phyloP scores from a whole-genome alignment of 2,797 vertebrate species.

The Manis crassicaudata region DNA sequence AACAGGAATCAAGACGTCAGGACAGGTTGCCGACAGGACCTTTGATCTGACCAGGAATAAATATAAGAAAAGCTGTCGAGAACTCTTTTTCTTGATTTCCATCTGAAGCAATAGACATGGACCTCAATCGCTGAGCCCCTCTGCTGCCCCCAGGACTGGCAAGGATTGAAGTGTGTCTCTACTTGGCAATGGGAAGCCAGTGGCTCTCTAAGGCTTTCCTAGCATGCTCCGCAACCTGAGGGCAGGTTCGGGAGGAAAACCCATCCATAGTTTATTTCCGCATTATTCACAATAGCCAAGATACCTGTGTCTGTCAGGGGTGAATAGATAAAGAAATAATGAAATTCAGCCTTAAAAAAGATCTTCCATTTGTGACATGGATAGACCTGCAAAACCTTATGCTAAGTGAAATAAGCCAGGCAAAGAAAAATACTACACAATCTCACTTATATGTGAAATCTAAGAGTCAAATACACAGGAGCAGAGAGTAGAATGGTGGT shows the following conservation, averaged over 20 bases:
- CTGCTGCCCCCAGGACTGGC: rapidly evolving
- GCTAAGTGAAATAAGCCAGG: neutral
- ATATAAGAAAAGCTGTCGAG: conserved; percentile 56
- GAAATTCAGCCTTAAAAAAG: neutral
- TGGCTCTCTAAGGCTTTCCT: neutral
- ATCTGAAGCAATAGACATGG: neutral
- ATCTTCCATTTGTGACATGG: neutral
- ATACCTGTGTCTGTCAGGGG: neutral
- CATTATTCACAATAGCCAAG: neutral
- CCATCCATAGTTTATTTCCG: rapidly evolving
- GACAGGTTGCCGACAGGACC: conserved; percentile 74
- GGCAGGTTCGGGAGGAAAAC: too few species aligned
- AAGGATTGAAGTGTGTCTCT: neutral
- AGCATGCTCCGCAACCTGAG: rapidly evolving
- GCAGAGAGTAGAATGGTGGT: neutral
- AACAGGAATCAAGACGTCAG: conserved; percentile 72
- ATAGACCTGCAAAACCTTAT: neutral
- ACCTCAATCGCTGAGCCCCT: neutral
- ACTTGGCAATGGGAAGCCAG: neutral
- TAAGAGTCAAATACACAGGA: neutral
- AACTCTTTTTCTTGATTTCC: conserved; percentile 36
- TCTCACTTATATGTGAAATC: neutral
- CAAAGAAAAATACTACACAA: neutral
- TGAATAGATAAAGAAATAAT: neutral
- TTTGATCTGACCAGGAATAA: conserved; percentile 78